phyloP scores from a whole-genome alignment of 1,140 invertebrate species.

The Magallana gigas region DNA sequence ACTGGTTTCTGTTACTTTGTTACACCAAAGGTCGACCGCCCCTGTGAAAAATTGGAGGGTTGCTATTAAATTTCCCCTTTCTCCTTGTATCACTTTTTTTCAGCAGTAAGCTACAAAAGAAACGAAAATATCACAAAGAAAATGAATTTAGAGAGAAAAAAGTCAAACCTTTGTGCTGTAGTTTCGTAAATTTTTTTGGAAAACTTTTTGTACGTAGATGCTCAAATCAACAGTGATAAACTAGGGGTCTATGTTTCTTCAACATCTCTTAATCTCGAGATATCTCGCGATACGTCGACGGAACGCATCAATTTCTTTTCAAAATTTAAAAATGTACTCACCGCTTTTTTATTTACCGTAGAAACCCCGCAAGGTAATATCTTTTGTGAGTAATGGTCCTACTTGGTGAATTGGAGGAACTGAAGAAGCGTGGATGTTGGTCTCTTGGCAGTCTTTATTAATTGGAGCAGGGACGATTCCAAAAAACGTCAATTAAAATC shows the following conservation, averaged over 20 bases:
- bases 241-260: constrained; percentile 2
- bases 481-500: constrained; percentile 28
- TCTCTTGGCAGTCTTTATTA: constrained; percentile 24
- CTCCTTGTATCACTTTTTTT: too few relatives aligned
- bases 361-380: background rate
- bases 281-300: background rate
- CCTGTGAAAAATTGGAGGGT: background rate
- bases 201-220: background rate
- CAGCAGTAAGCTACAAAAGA: too few relatives aligned
- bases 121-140: too few relatives aligned
- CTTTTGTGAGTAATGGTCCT: constrained; percentile 18
- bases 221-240: background rate
- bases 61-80: too few relatives aligned
- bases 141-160: too few relatives aligned
- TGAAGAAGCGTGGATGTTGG: background rate
- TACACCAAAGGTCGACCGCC: background rate
- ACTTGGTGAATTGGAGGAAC: background rate
- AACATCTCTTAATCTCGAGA: background rate
- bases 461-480: constrained; percentile 23
- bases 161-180: too few relatives aligned
- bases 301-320: constrained; percentile 5
- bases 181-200: too few relatives aligned
- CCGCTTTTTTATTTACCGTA: background rate
- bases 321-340: constrained; percentile 4
- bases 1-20: constrained; percentile 26